Evolutionary conservation across 2,888 invertebrate species (phyloP).

Genomic region (Quadriops clusia): DNA sequence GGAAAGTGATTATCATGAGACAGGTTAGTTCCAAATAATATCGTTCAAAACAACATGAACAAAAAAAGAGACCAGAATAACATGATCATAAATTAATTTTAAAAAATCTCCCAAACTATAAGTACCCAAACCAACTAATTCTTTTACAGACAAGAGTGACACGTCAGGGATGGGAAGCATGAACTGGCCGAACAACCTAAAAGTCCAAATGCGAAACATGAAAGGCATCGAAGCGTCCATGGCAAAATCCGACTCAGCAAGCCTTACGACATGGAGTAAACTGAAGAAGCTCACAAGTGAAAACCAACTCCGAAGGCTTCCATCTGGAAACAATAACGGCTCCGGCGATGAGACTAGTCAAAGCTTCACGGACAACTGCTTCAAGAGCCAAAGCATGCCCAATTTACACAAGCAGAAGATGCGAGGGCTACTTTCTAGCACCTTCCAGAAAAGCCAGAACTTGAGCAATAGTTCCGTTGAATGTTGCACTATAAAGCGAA

Average conservation of each 20-base stretch:
- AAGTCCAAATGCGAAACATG: conserved; percentile 17
- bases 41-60: too few species aligned
- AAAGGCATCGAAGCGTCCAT: conserved; percentile 52
- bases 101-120: not conserved
- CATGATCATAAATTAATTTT: not conserved
- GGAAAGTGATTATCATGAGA: conserved; percentile 59
- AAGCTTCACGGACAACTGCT: conserved; percentile 43
- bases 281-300: conserved; percentile 61
- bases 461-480: conserved; percentile 58
- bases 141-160: conserved; percentile 27
- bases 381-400: conserved; percentile 70
- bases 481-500: conserved; percentile 24
- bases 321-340: conserved; percentile 40
- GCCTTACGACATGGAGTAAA: conserved; percentile 79
- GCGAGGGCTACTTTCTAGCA: conserved; percentile 42
- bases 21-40: too few species aligned
- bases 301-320: conserved; percentile 20
- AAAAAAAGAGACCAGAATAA: too few species aligned
- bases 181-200: conserved; percentile 27
- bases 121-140: not conserved
- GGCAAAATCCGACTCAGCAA: conserved; percentile 76
- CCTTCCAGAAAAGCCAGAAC: conserved; percentile 37
- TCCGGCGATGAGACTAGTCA: conserved; percentile 44
- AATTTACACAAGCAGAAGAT: conserved; percentile 49
- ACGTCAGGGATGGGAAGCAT: conserved; percentile 24